Conservation (phyloP, 2,888 invertebrate genomes). For the Candidula unifasciata region DNA sequence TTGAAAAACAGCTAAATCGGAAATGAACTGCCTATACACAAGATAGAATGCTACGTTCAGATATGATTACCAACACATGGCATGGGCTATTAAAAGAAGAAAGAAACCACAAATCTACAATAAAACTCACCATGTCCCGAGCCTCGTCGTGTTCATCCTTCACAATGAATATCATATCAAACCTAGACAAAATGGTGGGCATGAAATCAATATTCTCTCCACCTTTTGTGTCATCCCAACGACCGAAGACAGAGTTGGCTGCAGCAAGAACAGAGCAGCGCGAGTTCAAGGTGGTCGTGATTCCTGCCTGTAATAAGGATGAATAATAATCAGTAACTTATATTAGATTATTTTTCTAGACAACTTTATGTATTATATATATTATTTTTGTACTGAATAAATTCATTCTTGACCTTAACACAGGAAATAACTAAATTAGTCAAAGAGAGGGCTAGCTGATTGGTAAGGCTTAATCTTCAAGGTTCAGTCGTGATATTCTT, state of each 20-base stretch:
- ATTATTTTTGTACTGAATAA: too few relatives aligned
- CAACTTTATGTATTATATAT: too few relatives aligned
- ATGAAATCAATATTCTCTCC: slow-evolving; percentile 99
- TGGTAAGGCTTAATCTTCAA: too few relatives aligned
- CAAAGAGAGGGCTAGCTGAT: too few relatives aligned
- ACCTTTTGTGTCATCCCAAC: slow-evolving; percentile 99
- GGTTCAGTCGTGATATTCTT: too few relatives aligned
- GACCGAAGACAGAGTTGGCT: slow-evolving; percentile 97
- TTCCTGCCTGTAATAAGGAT: slow-evolving; percentile 87
- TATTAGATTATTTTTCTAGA: not conserved
- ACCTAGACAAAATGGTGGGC: slow-evolving; percentile 99
- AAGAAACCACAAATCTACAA: not conserved
- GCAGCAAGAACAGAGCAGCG: slow-evolving; percentile 99
- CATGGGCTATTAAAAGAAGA: too few relatives aligned
- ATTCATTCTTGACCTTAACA: too few relatives aligned
- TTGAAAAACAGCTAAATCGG: too few relatives aligned
- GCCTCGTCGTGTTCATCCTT: slow-evolving; percentile 95
- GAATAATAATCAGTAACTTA: not conserved
- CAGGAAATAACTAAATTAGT: too few relatives aligned
- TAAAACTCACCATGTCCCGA: slow-evolving; percentile 87
- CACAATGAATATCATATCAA: slow-evolving; percentile 99
- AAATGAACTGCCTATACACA: too few relatives aligned
- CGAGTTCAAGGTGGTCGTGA: slow-evolving; percentile 98
- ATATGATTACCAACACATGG: too few relatives aligned
- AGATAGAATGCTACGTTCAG: too few relatives aligned